Conservation (phyloP, 2,797 vertebrate genomes). For the Phoebastria nigripes region DNA sequence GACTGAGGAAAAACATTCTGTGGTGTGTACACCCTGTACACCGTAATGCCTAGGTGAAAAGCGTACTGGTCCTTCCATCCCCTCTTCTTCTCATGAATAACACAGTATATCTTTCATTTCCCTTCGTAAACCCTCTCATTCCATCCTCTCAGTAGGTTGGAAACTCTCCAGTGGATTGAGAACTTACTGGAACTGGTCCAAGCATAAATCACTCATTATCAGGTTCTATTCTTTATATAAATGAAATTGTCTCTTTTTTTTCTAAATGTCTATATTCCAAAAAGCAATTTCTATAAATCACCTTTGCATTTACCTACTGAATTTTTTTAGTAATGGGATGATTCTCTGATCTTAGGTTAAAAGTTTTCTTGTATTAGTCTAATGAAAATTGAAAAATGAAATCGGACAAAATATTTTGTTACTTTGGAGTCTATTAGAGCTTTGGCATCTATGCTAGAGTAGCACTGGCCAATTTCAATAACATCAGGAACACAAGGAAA, state of each 20-base stretch:
- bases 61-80: not conserved
- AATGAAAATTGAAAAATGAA: conserved; percentile 52
- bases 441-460: conserved; percentile 1
- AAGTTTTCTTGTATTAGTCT: conserved; percentile 20
- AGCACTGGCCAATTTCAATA: conserved; percentile 9
- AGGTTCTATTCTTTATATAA: not conserved
- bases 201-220: conserved; percentile 1
- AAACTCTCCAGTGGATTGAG: not conserved
- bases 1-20: not conserved
- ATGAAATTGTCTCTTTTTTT: not conserved
- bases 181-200: not conserved
- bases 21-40: not conserved
- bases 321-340: conserved; percentile 10
- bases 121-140: not conserved
- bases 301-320: not conserved
- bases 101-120: not conserved
- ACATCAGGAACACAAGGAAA: conserved; percentile 4
- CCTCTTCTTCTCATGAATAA: not conserved
- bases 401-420: conserved; percentile 14
- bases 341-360: conserved; percentile 4
- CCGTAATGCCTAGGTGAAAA: not conserved
- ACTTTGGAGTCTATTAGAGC: conserved; percentile 13
- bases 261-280: not conserved
- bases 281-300: conserved; percentile 9
- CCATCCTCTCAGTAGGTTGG: not conserved